Conservation (phyloP, 1,140 invertebrate genomes). For the Bicyclus anynana region DNA sequence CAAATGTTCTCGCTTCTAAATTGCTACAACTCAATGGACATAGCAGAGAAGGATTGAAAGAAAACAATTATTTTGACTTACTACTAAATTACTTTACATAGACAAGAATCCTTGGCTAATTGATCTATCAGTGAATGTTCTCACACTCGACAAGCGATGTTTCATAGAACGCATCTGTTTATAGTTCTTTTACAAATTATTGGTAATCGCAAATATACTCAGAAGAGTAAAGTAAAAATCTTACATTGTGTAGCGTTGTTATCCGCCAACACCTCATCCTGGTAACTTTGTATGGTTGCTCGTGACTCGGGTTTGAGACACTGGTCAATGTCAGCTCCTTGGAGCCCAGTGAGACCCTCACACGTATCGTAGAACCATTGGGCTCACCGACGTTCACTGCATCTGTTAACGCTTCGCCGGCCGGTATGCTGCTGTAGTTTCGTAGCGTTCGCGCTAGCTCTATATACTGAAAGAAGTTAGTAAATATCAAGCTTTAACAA, state of each 20-base stretch:
- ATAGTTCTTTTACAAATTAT: no score
- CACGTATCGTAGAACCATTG: conserved; percentile 27
- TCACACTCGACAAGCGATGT: no score
- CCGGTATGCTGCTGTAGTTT: conserved; percentile 94
- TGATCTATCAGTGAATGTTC: no score
- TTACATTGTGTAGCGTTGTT: conserved; percentile 89
- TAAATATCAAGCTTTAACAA: no score
- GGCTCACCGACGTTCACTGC: conserved; percentile 35
- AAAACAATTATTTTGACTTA: no score
- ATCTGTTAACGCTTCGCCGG: conserved; percentile 76
- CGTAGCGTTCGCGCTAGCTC: conserved; percentile 87
- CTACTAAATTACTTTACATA: no score
- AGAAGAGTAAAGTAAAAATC: conserved; percentile 29
- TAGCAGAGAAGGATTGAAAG: no score
- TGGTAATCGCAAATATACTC: no score
- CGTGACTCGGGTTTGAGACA: conserved; percentile 79
- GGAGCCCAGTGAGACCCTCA: conserved; percentile 50
- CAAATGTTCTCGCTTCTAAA: no score
- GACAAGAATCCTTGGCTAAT: no score
- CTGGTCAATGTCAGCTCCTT: conserved; percentile 56
- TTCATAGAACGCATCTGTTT: no score
- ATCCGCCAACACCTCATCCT: conserved; percentile 98
- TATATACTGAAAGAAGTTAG: conserved; percentile 83
- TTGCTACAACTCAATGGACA: no score
- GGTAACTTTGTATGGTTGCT: conserved; percentile 94